phyloP scores from a whole-genome alignment of 2,888 invertebrate genomes.

The Carterocephalus palaemon region DNA sequence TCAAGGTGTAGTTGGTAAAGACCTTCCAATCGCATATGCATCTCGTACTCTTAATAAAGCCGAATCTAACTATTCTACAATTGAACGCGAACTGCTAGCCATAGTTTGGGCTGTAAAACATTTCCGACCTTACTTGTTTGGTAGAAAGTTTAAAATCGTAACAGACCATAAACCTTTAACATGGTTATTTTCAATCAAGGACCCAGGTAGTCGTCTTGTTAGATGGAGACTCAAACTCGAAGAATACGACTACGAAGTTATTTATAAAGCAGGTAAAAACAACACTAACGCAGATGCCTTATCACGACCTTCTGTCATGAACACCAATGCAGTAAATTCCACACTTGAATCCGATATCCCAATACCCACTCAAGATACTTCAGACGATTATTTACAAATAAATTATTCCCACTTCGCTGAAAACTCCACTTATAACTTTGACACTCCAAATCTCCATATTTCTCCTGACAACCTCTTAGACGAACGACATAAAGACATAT shows the following conservation, averaged over 20 bases:
- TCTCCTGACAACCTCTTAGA: slow-evolving; percentile 35
- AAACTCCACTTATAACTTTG: slow-evolving; percentile 12
- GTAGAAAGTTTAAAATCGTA: too few relatives aligned
- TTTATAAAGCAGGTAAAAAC: slow-evolving; percentile 37
- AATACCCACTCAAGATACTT: slow-evolving; percentile 1
- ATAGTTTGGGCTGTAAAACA: too few relatives aligned
- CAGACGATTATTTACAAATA: slow-evolving; percentile 28
- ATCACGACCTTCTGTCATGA: slow-evolving; percentile 25
- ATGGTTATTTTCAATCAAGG: slow-evolving; percentile 34
- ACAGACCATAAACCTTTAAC: slow-evolving; percentile 33
- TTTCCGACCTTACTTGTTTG: too few relatives aligned
- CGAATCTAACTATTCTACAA: slow-evolving; percentile 34
- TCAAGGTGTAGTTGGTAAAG: slow-evolving; percentile 24
- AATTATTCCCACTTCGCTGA: slow-evolving; percentile 26
- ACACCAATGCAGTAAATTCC: slow-evolving; percentile 26
- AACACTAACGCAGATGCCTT: slow-evolving; percentile 39
- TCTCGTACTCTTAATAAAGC: slow-evolving; percentile 35
- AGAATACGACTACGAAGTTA: too few relatives aligned
- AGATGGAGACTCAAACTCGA: slow-evolving; percentile 34
- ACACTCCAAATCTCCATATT: slow-evolving; percentile 28
- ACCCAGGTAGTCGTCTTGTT: slow-evolving; percentile 33
- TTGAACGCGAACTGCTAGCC: slow-evolving; percentile 33
- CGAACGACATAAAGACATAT: slow-evolving; percentile 35
- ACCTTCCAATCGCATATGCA: slow-evolving; percentile 24
- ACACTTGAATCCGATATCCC: slow-evolving; percentile 19